Conservation (phyloP, 2,113 vertebrate genomes). For the Nannobrachium achirus region DNA sequence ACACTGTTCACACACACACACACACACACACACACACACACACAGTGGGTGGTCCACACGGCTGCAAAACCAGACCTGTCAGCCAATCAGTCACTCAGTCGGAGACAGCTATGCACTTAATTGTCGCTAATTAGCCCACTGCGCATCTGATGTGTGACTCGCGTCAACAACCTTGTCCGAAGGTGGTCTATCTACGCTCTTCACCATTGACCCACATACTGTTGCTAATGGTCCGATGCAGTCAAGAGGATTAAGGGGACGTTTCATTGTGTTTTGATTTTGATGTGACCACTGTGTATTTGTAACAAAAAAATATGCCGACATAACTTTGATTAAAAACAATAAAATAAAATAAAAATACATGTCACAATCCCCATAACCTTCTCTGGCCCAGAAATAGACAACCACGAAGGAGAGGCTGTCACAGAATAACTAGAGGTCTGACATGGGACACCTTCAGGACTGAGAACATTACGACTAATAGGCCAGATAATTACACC, state of each 20-base stretch:
- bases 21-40: constrained; percentile 14
- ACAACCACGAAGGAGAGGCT: too few species aligned
- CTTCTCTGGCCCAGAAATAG: constrained; percentile 35
- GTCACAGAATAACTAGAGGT: neutral
- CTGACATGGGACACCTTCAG: neutral
- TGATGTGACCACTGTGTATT: too few species aligned
- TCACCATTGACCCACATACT: neutral
- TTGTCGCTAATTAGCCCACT: constrained; percentile 39
- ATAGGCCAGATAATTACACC: too few species aligned
- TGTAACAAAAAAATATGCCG: too few species aligned
- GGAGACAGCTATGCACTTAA: constrained; percentile 30
- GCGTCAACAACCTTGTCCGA: neutral
- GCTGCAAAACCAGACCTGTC: constrained; percentile 21
- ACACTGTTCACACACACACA: constrained; percentile 6
- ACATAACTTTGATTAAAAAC: too few species aligned
- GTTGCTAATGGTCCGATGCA: neutral
- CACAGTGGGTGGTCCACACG: neutral
- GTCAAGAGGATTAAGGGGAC: too few species aligned
- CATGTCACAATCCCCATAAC: constrained; percentile 32
- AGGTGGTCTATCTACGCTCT: neutral
- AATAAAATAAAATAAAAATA: neutral
- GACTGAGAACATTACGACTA: too few species aligned
- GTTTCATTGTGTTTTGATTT: too few species aligned
- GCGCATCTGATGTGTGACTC: neutral
- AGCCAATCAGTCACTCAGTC: constrained; percentile 17